Percentiles rank a stretch among this genome's conserved stretches.
These are phyloP conservation scores for Drosophila subobscura DNA, from an alignment of 1,140 invertebrate genomes.

Conservation along the genomic window DNA sequence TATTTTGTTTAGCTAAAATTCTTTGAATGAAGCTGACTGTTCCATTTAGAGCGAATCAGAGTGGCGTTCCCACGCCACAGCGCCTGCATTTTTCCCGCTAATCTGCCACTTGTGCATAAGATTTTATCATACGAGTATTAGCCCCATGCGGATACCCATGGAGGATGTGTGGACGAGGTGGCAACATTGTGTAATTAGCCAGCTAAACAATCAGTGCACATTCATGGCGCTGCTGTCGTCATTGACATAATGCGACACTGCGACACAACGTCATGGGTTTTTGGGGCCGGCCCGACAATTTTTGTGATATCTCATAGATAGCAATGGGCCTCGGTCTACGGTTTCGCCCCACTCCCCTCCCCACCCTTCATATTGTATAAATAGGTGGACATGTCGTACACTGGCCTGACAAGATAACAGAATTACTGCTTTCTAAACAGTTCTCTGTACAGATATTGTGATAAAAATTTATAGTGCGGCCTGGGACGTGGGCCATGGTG, in stretches of 20 bases:
- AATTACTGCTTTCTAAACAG: slow-evolving; percentile 77
- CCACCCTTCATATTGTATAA: slow-evolving; percentile 50
- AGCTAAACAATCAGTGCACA: slow-evolving; percentile 71
- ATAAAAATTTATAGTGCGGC: slow-evolving; percentile 63
- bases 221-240: slow-evolving; percentile 69
- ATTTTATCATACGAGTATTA: slow-evolving; percentile 36
- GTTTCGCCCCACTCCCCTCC: neutral
- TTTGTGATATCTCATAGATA: slow-evolving; percentile 50
- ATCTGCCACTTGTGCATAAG: slow-evolving; percentile 22
- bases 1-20: neutral
- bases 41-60: neutral
- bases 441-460: slow-evolving; percentile 66
- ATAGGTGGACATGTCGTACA: slow-evolving; percentile 51
- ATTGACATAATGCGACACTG: slow-evolving; percentile 79
- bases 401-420: slow-evolving; percentile 72
- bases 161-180: slow-evolving; percentile 17
- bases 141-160: neutral
- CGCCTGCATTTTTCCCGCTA: slow-evolving; percentile 10
- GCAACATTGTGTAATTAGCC: slow-evolving; percentile 37
- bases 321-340: slow-evolving; percentile 11
- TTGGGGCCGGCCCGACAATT: slow-evolving; percentile 23
- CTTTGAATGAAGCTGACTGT: slow-evolving; percentile 3
- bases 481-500: neutral
- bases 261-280: slow-evolving; percentile 58
- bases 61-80: slow-evolving; percentile 30